phyloP scores from a whole-genome alignment of 23 tunicate genomes.

The Clavelina lepadiformis region DNA sequence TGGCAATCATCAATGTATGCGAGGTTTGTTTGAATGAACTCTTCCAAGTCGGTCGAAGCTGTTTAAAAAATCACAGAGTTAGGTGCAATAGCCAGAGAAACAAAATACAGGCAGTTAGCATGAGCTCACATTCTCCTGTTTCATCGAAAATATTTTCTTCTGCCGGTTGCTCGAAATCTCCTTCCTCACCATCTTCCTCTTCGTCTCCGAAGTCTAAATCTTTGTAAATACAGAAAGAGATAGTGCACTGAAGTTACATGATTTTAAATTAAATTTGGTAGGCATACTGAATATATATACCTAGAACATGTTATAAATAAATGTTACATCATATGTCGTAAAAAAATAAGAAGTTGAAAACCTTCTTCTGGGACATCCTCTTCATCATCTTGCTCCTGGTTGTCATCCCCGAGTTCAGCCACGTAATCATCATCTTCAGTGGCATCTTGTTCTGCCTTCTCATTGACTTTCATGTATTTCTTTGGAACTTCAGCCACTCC shows the following conservation, averaged over 20 bases:
- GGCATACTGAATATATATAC: no score
- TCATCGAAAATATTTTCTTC: constrained; percentile 40
- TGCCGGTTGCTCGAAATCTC: constrained; percentile 18
- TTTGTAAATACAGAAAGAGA: no score
- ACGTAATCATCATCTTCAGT: constrained; percentile 18
- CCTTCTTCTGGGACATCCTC: constrained; percentile 37
- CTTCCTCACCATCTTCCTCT: constrained; percentile 54
- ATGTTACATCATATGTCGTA: background rate
- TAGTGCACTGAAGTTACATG: no score
- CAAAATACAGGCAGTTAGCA: background rate
- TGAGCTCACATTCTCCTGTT: constrained; percentile 52
- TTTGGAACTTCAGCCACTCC: constrained; percentile 30
- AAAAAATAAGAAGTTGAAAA: background rate
- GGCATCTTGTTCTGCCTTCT: constrained; percentile 11
- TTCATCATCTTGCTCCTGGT: constrained; percentile 21
- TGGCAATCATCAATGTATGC: constrained; percentile 77
- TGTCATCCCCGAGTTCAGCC: constrained; percentile 9
- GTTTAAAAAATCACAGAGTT: no score
- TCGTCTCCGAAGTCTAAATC: constrained; percentile 33
- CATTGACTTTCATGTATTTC: constrained; percentile 15
- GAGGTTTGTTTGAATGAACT: constrained; percentile 56
- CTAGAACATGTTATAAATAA: background rate
- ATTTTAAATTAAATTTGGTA: no score
- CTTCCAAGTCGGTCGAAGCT: constrained; percentile 69
- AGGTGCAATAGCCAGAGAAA: background rate